These are phyloP conservation scores for Intellagama lesueurii DNA, from an alignment of 2,797 vertebrate genomes.

Conservation along the genomic window DNA sequence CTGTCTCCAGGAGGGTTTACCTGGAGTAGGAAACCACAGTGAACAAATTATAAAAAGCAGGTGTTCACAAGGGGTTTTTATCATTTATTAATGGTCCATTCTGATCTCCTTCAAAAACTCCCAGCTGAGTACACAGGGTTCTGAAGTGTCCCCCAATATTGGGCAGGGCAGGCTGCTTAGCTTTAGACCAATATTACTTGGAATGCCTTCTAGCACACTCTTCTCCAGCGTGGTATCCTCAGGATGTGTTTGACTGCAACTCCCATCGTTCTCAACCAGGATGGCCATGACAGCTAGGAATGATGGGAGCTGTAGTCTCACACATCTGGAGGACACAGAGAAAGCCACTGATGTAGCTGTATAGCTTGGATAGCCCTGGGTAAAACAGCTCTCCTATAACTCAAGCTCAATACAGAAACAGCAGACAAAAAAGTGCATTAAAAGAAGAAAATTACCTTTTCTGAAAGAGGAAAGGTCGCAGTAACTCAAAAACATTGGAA, in stretches of 20 bases:
- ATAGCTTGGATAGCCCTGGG: background rate
- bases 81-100: background rate
- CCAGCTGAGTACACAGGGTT: background rate
- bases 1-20: background rate
- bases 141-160: too few relatives aligned
- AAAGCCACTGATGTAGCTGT: background rate
- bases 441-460: background rate
- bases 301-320: background rate
- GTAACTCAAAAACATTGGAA: background rate
- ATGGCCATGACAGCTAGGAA: background rate
- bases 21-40: background rate
- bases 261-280: background rate
- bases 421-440: background rate
- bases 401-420: background rate
- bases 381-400: background rate
- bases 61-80: background rate
- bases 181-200: background rate
- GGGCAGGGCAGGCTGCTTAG: background rate
- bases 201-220: background rate
- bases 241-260: background rate
- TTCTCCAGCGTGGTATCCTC: background rate
- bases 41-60: background rate
- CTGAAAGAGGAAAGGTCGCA: background rate
- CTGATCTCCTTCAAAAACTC: background rate
- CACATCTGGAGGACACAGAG: background rate